Evolutionary conservation across 2,888 invertebrate genomes (phyloP).

Genomic region (Leptodirus hochenwartii): DNA sequence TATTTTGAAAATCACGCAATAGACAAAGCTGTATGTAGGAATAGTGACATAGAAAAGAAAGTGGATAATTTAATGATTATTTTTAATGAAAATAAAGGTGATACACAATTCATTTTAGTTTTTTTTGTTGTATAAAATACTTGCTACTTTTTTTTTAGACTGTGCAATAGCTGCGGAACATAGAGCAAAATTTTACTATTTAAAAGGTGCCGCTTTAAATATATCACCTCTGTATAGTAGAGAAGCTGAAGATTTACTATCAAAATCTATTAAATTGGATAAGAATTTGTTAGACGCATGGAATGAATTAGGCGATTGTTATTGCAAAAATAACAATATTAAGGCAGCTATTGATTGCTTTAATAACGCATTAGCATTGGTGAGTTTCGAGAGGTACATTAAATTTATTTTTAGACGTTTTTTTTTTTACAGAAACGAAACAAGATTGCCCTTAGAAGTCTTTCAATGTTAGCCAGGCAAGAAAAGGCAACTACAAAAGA

Average conservation of each 20-base stretch:
- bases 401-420: slow-evolving; percentile 4
- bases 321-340: slow-evolving; percentile 72
- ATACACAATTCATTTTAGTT: slow-evolving; percentile 10
- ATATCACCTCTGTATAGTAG: slow-evolving; percentile 45
- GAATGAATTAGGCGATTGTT: slow-evolving; percentile 79
- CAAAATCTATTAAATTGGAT: slow-evolving; percentile 70
- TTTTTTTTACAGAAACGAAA: slow-evolving; percentile 47
- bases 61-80: slow-evolving; percentile 38
- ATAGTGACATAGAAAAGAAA: slow-evolving; percentile 40
- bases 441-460: slow-evolving; percentile 55
- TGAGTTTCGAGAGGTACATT: slow-evolving; percentile 21
- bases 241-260: slow-evolving; percentile 53
- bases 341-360: slow-evolving; percentile 70
- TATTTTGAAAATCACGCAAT: slow-evolving; percentile 60
- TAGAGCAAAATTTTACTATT: slow-evolving; percentile 43
- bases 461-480: slow-evolving; percentile 67
- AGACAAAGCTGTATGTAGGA: slow-evolving; percentile 47
- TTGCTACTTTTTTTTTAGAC: slow-evolving; percentile 12
- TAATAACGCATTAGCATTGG: slow-evolving; percentile 54
- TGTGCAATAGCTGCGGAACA: slow-evolving; percentile 27
- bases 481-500: slow-evolving; percentile 30
- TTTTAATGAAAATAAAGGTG: slow-evolving; percentile 49
- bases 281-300: slow-evolving; percentile 66
- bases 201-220: slow-evolving; percentile 60
- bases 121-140: not conserved